Base-by-base conservation (phyloP, 2,888 invertebrate species). In the Furcula furcula region DNA sequence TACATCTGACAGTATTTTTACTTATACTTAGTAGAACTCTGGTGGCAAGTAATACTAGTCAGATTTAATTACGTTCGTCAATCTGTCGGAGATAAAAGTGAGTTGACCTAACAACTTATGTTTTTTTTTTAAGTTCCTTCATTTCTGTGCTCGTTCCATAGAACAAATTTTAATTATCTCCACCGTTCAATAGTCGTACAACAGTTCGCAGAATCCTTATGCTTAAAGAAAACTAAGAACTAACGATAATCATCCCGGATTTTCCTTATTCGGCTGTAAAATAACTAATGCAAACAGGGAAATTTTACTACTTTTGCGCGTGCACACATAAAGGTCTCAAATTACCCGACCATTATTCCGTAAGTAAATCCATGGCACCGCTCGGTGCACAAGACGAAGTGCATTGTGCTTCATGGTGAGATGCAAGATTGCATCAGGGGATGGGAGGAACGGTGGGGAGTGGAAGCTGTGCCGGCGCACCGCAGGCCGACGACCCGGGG, bases 401-500 rank as follows among this genome's bases (percentile, higher is more conserved):
- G 49, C 44, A 53, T 57, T 60, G 55, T 50, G 32, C 11, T 12
- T 41, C 41, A 34, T 34, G 36, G 32, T 36, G 25, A 27, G 26
- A 38, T 16, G 31, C 33, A 43, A 47, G 36, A 39, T 44, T 48
- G 40, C 37, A 36, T 31, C 27, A 34, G 40, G 23, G 33, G 29
- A 13, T 11, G 13, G 32, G 9, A 29, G 19, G 27, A 19, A 29
- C 25, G 30, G 35, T 28, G 36, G 36, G 36, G 34, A 25, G 33
- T 54, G 53, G 58, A 57, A 44, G 59, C 57, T 65, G 66, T 61
- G 66, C 61, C 29, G 20, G 55, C 60, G 65, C 29, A 19, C 55
- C 60, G 65, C 55, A 50, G 68, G 67, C 41, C 66, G 62, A 50
- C 65, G 72, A 72, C 70, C 73, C n/a, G n/a, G n/a, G n/a, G n/a